phyloP scores from a whole-genome alignment of 1,140 invertebrate species.

The Dreissena rostriformis region DNA sequence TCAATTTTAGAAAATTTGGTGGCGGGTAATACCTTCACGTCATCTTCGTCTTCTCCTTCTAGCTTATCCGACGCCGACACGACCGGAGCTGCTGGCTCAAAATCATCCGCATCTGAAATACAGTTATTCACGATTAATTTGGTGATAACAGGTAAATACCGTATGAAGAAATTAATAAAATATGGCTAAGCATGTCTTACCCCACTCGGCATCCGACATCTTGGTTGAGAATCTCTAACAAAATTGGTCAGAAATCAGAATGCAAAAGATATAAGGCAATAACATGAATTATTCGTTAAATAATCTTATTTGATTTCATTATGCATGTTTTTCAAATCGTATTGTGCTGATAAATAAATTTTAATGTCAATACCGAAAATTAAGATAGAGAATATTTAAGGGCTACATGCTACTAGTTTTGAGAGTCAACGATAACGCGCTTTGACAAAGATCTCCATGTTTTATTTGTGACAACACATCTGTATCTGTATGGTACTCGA shows the following conservation, averaged over 20 bases:
- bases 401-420: too few relatives aligned
- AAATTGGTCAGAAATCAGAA: background rate
- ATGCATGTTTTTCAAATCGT: too few relatives aligned
- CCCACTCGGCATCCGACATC: slow-evolving; percentile 54
- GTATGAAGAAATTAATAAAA: slow-evolving; percentile 8
- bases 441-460: too few relatives aligned
- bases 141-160: background rate
- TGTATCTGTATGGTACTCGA: too few relatives aligned
- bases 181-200: slow-evolving; percentile 54
- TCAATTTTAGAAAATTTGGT: too few relatives aligned
- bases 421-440: too few relatives aligned
- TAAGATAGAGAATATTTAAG: too few relatives aligned
- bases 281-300: too few relatives aligned
- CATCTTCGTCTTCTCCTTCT: slow-evolving; percentile 93
- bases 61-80: slow-evolving; percentile 85
- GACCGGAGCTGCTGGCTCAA: slow-evolving; percentile 52
- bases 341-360: too few relatives aligned
- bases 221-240: slow-evolving; percentile 21
- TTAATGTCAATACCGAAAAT: too few relatives aligned
- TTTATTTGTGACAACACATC: too few relatives aligned
- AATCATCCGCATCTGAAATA: slow-evolving; percentile 64
- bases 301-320: too few relatives aligned
- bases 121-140: background rate
- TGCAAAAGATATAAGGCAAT: background rate
- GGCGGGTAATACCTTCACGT: slow-evolving; percentile 87